A percentile compares a stretch with the other conserved stretches of the same genome.
Evolutionary conservation across 2,888 invertebrate species (phyloP).

Genomic region (Acanthoscelides obtectus): DNA sequence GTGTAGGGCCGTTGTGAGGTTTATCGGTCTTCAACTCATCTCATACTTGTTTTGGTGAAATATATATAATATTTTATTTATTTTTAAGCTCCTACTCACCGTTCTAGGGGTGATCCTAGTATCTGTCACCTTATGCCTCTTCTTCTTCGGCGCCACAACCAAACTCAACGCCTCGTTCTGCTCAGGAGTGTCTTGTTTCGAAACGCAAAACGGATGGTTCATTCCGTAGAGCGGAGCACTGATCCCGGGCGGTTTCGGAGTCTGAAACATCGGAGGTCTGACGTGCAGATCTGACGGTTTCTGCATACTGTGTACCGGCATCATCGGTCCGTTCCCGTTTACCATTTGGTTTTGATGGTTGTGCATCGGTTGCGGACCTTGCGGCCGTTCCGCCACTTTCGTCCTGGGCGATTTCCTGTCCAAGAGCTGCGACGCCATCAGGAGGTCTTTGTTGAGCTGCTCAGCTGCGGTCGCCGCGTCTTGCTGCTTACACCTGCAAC

Average conservation of each 20-base stretch:
- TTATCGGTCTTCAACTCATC: no score
- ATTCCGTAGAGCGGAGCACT: conserved; percentile 59
- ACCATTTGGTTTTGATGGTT: conserved; percentile 46
- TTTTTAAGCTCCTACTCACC: no score
- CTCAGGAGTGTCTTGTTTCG: conserved; percentile 66
- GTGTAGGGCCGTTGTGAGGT: no score
- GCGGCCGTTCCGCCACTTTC: conserved; percentile 62
- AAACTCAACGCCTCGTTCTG: conserved; percentile 92
- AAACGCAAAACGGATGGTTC: conserved; percentile 56
- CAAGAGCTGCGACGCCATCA: conserved; percentile 75
- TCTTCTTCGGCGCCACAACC: conserved; percentile 93
- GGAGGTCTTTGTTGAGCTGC: conserved; percentile 77
- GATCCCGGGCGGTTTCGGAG: conserved; percentile 69
- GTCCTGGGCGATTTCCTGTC: conserved; percentile 81
- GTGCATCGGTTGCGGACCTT: conserved; percentile 45
- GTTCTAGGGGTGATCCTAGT: conserved; percentile 88
- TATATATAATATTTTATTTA: no score
- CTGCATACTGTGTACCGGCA: conserved; percentile 38
- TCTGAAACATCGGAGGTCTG: conserved; percentile 76
- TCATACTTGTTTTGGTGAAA: no score
- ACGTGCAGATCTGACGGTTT: conserved; percentile 55
- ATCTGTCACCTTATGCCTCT: conserved; percentile 95
- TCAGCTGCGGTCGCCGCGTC: conserved; percentile 79
- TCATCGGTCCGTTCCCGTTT: conserved; percentile 48
- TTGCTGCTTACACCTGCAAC: conserved; percentile 59